These are phyloP conservation scores for Drosophila kambysellisi DNA, from an alignment of 2,888 invertebrate genomes.

Conservation along the genomic window DNA sequence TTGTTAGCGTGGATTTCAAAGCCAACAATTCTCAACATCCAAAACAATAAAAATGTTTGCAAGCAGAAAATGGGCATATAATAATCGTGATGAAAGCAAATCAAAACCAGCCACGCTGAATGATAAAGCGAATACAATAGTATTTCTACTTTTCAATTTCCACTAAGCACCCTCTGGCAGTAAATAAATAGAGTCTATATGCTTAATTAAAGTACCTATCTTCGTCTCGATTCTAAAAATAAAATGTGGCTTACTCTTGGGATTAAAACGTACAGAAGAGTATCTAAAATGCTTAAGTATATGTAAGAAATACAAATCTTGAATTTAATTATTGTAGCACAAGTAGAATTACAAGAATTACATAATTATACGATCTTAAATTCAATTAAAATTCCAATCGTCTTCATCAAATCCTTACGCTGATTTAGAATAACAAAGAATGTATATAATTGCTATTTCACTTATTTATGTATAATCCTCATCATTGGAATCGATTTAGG, in stretches of 20 bases:
- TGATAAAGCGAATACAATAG: constrained; percentile 7
- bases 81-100: constrained; percentile 13
- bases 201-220: neutral
- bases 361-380: neutral
- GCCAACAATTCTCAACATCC: constrained; percentile 5
- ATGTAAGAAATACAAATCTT: neutral
- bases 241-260: neutral
- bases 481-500: neutral
- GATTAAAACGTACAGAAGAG: neutral
- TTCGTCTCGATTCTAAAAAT: neutral
- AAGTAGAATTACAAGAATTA: neutral
- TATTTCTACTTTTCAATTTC: constrained; percentile 5
- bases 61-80: constrained; percentile 1
- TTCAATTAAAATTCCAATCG: neutral
- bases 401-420: neutral
- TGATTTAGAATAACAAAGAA: neutral
- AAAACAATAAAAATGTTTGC: constrained; percentile 18
- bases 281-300: neutral
- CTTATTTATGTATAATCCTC: neutral
- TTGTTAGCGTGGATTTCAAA: constrained; percentile 9
- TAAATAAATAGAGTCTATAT: neutral
- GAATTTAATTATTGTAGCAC: neutral
- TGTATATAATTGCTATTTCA: neutral
- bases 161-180: neutral
- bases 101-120: constrained; percentile 9